Base-by-base conservation (phyloP, 2,797 vertebrate species). In the Dermochelys coriacea region DNA sequence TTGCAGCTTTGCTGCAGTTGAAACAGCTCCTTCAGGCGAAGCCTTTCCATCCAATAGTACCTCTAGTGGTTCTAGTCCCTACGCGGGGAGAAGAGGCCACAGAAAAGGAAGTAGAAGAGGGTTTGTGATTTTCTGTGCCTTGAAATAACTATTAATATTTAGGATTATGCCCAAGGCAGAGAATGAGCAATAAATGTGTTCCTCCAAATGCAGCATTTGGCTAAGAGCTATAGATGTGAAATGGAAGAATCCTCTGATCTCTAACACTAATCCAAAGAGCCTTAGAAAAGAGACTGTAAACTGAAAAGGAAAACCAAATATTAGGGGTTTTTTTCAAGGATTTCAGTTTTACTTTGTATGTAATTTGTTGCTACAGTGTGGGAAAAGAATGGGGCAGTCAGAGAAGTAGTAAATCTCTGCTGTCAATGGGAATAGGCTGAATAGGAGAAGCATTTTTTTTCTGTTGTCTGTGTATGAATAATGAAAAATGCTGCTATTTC, bases 11-110 rank as follows among this genome's bases (percentile, higher is more conserved):
- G 90, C 98, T 99, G 59, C 99, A 99, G 97, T 98, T 99, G 87
- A 99, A 98, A 93, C 99, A 99, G 97, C 97, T 99, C 6, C 99
- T 99, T 89, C 98, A 99, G 91, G 99, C 98, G 61, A 99, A 98
- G 91, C 98, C 98, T 82, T 99, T 99, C 98, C 98, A 98, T 57
- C 98, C 98, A 1, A 82, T 99, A 0, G 95, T 99, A 74, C 99
- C 99, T 0, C 98, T 99, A 83, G 98, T 97, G 50, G 95, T 99
- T 41, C 98, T 99, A 14, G 98, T 99, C 1, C 99, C 99, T 0
- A 89, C 97, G 81, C 82, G 93, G 2, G 97, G 97, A 5, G 85
- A 89, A 4, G 95, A 86, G 1, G 3, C 95, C 2, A 0, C 71
- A 2, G 94, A 96, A 21, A 98, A 98, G 3, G 98, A 98, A 68